Base-by-base conservation (phyloP, 2,888 invertebrate species). In the Melanotus villosus region DNA sequence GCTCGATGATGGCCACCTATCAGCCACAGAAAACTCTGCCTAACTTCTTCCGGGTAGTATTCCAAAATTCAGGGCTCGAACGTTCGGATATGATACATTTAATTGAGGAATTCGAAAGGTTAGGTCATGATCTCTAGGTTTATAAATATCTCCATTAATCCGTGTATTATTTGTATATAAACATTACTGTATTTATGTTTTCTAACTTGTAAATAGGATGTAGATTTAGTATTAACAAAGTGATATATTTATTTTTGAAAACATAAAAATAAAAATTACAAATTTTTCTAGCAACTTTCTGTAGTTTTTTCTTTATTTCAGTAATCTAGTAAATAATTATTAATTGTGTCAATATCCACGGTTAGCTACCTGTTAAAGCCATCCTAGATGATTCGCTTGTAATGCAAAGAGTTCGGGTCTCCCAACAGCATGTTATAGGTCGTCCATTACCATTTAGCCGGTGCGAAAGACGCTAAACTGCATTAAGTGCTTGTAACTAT, bases 1-100 rank as follows among this genome's bases (percentile, higher is more conserved):
- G 98, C 23, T 92, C 93, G 50, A 96, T 97, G 92, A 95, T 99
- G 93, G 93, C 98, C 73, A 97, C 97, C 47, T 98, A 99, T 84
- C 98, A 98, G 80, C 95, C 97, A 0, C 89, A 96, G 75, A 91
- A 92, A 62, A 87, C 91, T 58, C 87, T 92, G 69, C 96, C 96
- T 0, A 98, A 99, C 85, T 98, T 98, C 88, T 98, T 98, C 89
- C 89, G 98, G 68, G 91, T 98, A 75, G 97, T 98, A 56, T 89
- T 95, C 80, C 97, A 97, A 84, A 98, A 94, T 84, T 96, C 97
- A 1, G 93, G 92, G 14, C 87, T 97, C 65, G 93, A 92, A 54
- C 89, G 91, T 75, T 87, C 89, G 16, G 98, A 98, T 85, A 93
- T 98, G 90, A 86, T 92, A 76, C 94, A 94, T 84, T 92, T 98